Conservation (phyloP, 2,888 invertebrate genomes). For the Aplocera efformata region DNA sequence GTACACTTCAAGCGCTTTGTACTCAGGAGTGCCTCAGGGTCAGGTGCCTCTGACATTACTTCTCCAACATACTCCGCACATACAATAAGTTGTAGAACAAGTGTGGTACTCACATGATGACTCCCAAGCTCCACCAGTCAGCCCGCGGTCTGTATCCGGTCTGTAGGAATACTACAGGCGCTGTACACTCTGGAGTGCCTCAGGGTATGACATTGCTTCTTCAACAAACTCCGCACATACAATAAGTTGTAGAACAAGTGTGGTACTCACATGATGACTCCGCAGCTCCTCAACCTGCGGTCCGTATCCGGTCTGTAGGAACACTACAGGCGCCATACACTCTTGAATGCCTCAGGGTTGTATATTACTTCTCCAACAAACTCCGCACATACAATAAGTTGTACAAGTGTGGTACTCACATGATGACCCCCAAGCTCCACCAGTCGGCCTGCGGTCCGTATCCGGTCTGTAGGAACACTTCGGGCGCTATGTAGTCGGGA, state of each 20-base stretch:
- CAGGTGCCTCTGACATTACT: too few relatives aligned
- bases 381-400: too few relatives aligned
- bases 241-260: background rate
- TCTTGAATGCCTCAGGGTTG: too few relatives aligned
- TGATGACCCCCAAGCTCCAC: conserved; percentile 99
- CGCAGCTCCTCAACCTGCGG: conserved; percentile 99
- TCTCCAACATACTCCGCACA: too few relatives aligned
- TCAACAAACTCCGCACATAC: too few relatives aligned
- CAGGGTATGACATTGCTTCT: too few relatives aligned
- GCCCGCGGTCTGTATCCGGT: conserved; percentile 99
- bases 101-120: conserved; percentile 92
- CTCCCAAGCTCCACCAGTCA: conserved; percentile 99
- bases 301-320: conserved; percentile 98
- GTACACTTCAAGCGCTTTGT: too few relatives aligned
- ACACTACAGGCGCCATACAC: too few relatives aligned
- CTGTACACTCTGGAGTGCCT: conserved; percentile 99
- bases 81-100: too few relatives aligned
- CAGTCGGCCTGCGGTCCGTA: conserved; percentile 99
- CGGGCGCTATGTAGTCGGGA: conserved; percentile 99
- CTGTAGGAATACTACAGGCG: conserved; percentile 98
- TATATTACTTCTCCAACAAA: too few relatives aligned
- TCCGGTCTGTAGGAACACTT: conserved; percentile 98
- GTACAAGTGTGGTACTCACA: conserved; percentile 82
- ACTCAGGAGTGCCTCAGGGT: too few relatives aligned
- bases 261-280: conserved; percentile 96